A percentile compares a stretch with the other conserved stretches of the same genome.
Conservation (phyloP, 1,140 invertebrate genomes). For the Dreissena rostriformis region DNA sequence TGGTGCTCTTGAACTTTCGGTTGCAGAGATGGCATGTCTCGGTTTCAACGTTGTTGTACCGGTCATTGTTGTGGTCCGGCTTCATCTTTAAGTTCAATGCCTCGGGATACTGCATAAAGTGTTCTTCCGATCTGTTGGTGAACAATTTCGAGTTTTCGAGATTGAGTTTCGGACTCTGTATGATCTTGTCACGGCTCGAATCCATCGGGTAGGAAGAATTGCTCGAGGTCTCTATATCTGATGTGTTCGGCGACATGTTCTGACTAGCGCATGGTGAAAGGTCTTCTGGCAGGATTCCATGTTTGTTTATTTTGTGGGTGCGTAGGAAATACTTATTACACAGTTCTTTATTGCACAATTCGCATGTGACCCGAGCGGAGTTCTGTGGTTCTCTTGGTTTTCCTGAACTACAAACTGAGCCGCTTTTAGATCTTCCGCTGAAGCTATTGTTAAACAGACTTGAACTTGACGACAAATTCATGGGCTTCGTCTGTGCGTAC, state of each 20-base stretch:
- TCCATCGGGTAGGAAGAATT: constrained; percentile 75
- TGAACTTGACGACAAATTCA: constrained; percentile 38
- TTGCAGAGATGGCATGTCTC: constrained; percentile 91
- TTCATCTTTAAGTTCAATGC: constrained; percentile 53
- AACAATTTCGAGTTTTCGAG: constrained; percentile 55
- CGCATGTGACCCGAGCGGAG: constrained; percentile 93
- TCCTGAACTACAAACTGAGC: constrained; percentile 14
- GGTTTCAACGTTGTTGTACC: constrained; percentile 57
- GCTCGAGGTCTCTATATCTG: constrained; percentile 74
- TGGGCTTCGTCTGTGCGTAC: constrained; percentile 41
- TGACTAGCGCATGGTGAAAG: constrained; percentile 77
- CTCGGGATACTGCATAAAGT: constrained; percentile 31
- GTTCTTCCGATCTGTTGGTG: constrained; percentile 52
- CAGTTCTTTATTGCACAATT: constrained; percentile 98
- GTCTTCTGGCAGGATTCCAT: constrained; percentile 88
- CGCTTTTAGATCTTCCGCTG: constrained; percentile 47
- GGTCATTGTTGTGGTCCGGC: constrained; percentile 54
- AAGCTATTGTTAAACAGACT: constrained; percentile 30
- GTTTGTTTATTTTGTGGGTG: constrained; percentile 97
- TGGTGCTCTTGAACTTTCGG: constrained; percentile 92
- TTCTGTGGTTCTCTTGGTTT: constrained; percentile 82
- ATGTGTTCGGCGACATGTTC: constrained; percentile 81
- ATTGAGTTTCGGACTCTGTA: constrained; percentile 58
- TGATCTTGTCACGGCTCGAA: constrained; percentile 64
- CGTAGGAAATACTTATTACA: constrained; percentile 98